Percentiles rank a stretch among this genome's conserved stretches.
phyloP scores from a whole-genome alignment of 2,888 invertebrate genomes.

The Agonopterix arenella region DNA sequence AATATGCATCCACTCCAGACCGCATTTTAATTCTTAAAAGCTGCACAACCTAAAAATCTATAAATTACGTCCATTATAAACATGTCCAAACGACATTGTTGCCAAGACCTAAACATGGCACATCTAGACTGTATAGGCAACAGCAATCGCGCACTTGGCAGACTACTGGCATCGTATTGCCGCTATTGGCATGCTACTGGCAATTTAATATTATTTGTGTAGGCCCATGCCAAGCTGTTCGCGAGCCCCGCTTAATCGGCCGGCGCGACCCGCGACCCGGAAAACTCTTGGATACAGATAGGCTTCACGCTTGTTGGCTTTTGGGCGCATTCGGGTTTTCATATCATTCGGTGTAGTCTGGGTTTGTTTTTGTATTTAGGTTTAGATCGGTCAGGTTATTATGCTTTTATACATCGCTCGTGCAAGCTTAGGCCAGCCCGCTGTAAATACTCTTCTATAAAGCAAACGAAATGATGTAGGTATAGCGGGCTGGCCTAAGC shows the following conservation, averaged over 20 bases:
- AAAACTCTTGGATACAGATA: constrained; percentile 44
- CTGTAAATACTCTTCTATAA: too few species aligned
- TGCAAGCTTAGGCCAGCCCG: too few species aligned
- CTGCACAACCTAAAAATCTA: neutral
- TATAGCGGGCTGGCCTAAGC: too few species aligned
- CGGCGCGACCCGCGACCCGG: constrained; percentile 37
- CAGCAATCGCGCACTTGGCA: constrained; percentile 50
- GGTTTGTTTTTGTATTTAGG: too few species aligned
- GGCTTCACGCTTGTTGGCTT: constrained; percentile 37
- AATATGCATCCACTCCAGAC: too few species aligned
- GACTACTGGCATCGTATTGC: constrained; percentile 28
- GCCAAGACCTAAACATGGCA: constrained; percentile 7
- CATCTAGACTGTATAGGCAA: neutral
- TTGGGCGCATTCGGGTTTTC: neutral
- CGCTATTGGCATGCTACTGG: constrained; percentile 60
- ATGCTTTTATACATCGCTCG: too few species aligned
- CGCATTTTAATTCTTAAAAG: too few species aligned
- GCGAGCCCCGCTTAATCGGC: constrained; percentile 29
- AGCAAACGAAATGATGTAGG: too few species aligned
- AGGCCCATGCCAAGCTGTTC: constrained; percentile 51
- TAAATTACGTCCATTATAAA: constrained; percentile 5
- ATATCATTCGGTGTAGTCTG: neutral
- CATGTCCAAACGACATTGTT: constrained; percentile 5
- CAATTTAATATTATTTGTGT: constrained; percentile 74
- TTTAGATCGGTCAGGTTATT: too few species aligned